Percentiles rank a stretch among this genome's conserved stretches.
Conservation (phyloP, 2,797 vertebrate species). For the Artibeus lituratus region DNA sequence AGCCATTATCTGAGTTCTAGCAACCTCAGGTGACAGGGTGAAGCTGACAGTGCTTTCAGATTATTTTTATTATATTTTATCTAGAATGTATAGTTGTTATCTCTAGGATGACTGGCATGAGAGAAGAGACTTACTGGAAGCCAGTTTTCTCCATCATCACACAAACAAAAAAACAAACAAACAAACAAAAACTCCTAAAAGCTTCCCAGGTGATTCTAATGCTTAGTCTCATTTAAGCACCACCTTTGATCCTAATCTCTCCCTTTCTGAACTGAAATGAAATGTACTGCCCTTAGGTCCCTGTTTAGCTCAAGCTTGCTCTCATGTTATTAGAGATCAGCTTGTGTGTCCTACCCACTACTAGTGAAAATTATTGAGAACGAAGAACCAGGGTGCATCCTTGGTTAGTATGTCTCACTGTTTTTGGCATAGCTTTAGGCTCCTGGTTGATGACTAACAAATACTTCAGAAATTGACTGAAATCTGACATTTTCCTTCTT, state of each 20-base stretch:
- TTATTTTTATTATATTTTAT: background rate
- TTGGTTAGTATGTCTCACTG: background rate
- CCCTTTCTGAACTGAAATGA: background rate
- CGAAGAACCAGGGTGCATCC: too few relatives aligned
- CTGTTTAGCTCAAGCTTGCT: background rate
- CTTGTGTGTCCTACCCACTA: background rate
- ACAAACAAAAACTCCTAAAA: background rate
- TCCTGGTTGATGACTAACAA: background rate
- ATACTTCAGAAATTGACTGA: background rate
- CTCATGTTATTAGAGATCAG: background rate
- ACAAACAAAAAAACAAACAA: background rate
- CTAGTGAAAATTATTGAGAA: background rate
- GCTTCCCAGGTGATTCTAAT: background rate
- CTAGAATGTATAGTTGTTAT: background rate
- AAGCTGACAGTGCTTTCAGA: background rate
- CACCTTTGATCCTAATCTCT: background rate
- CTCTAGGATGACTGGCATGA: background rate
- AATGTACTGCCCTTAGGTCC: background rate
- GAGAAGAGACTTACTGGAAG: background rate
- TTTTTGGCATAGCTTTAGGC: background rate
- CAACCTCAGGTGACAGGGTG: background rate
- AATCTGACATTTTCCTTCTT: background rate
- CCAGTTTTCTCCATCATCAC: background rate
- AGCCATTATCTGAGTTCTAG: background rate
- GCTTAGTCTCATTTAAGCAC: background rate